phyloP scores from a whole-genome alignment of 2,888 invertebrate species.

The Blera fallax region DNA sequence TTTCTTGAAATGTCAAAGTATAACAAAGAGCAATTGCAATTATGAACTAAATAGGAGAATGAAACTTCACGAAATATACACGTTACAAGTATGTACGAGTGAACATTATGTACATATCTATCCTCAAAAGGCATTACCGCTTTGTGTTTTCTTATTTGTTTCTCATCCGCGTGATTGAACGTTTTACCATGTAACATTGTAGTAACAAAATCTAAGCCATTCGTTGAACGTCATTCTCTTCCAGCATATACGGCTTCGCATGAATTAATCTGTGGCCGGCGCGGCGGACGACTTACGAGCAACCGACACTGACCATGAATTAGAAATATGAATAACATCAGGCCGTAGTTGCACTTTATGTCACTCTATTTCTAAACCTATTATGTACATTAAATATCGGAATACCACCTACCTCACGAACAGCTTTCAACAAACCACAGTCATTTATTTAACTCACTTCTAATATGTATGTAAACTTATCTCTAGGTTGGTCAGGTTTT shows the following conservation, averaged over 20 bases:
- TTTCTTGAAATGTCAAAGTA: background rate
- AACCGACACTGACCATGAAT: conserved; percentile 40
- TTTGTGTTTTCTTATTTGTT: background rate
- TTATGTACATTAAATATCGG: background rate
- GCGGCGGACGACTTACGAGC: background rate
- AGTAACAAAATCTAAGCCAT: background rate
- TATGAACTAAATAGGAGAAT: background rate
- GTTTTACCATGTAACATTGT: background rate
- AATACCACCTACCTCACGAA: background rate
- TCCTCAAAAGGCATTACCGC: background rate
- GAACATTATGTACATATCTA: background rate
- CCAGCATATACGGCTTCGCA: conserved; percentile 17
- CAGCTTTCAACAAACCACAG: background rate
- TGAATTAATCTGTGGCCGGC: conserved; percentile 21
- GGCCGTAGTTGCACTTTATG: background rate
- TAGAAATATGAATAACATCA: conserved; percentile 6
- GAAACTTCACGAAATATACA: background rate
- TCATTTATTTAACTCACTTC: background rate
- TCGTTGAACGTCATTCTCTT: background rate
- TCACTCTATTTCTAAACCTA: background rate
- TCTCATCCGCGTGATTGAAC: conserved; percentile 4
- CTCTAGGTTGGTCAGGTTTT: background rate
- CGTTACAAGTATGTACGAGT: no score
- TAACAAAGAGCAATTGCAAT: background rate
- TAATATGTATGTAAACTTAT: background rate